Evolutionary conservation across 2,888 invertebrate species (phyloP), one percentile per base, ranked within the genome.

Genomic region (Pyralis farinalis): DNA sequence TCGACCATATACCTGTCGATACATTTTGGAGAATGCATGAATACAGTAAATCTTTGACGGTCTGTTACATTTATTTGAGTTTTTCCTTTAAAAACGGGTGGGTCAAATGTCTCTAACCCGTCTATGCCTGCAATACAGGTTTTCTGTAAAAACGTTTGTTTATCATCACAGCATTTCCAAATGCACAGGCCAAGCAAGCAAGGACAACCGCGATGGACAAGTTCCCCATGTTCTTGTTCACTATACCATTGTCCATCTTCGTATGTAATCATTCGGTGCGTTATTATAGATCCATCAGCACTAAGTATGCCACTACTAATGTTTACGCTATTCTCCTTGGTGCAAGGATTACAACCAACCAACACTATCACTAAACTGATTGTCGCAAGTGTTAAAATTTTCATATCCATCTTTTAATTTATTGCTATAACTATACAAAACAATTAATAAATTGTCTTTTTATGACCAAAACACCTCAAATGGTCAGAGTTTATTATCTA

Each of bases 101-200:
- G 87, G 37, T 53, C 80, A 47, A 88, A 87, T 0, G 80, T 73
- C 27, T 74, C 65, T 16, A 73, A 68, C 22, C 54, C 68, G 8
- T 46, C 42, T 7, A 59, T 40, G n/a, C 62, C 54, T 0, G 70
- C 55, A 4, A 39, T 42, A 37, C 87, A 88, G 0, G 54, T 47
- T 25, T 53, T 55, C 32, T 67, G 65, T 7, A 63, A 42, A 35
- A 57, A 74, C 38, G 65, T 68, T 43, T 72, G 61, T 0, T 66
- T 67, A 0, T 37, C 44, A 0, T 48, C 55, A 37, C 87, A 88
- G 41, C 87, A 88, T 50, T 82, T 80, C 69, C 80, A 82, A 12
- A 88, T 30, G 46, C 87, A 87, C 6, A 53, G 47, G 4, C 80
- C 64, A 1, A 63, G 71, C 7, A 83, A 70, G 43, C 87, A 88